Conservation (phyloP, 2,888 invertebrate genomes). For the Caenorhabditis sp. region DNA sequence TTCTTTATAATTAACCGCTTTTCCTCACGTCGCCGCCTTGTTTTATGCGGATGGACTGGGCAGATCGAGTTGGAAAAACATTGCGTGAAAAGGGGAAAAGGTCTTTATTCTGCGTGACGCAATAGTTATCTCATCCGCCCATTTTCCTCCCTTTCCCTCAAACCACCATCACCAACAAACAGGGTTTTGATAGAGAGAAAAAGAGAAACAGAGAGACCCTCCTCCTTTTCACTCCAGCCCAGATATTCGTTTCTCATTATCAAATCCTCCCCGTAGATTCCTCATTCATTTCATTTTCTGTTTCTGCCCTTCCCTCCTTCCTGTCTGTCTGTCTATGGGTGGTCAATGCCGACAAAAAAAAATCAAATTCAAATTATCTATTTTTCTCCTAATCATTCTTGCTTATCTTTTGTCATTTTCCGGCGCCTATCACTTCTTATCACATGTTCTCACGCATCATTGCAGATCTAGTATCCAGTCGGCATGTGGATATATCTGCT, state of each 20-base stretch:
- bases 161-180: slow-evolving; percentile 51
- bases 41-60: slow-evolving; percentile 21
- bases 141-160: slow-evolving; percentile 31
- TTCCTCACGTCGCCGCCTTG: slow-evolving; percentile 15
- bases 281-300: slow-evolving; percentile 31
- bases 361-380: background rate
- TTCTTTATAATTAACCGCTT: slow-evolving; percentile 23
- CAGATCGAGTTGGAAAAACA: slow-evolving; percentile 50
- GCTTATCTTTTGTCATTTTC: slow-evolving; percentile 1
- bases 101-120: slow-evolving; percentile 46
- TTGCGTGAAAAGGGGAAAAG: slow-evolving; percentile 47
- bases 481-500: slow-evolving; percentile 50
- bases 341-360: background rate
- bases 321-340: background rate
- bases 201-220: slow-evolving; percentile 17
- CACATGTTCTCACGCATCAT: slow-evolving; percentile 16
- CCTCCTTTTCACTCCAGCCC: slow-evolving; percentile 32
- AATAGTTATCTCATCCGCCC: slow-evolving; percentile 54
- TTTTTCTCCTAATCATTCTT: background rate
- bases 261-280: slow-evolving; percentile 34
- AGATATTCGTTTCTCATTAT: slow-evolving; percentile 55
- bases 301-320: background rate
- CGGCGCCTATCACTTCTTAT: slow-evolving; percentile 3
- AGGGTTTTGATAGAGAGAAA: slow-evolving; percentile 57
- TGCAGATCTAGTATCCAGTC: slow-evolving; percentile 26